These are phyloP conservation scores for roundworm (Caenorhabditis elegans) DNA, from an alignment of 1,140 invertebrate species.

Conservation along the genomic window DNA sequence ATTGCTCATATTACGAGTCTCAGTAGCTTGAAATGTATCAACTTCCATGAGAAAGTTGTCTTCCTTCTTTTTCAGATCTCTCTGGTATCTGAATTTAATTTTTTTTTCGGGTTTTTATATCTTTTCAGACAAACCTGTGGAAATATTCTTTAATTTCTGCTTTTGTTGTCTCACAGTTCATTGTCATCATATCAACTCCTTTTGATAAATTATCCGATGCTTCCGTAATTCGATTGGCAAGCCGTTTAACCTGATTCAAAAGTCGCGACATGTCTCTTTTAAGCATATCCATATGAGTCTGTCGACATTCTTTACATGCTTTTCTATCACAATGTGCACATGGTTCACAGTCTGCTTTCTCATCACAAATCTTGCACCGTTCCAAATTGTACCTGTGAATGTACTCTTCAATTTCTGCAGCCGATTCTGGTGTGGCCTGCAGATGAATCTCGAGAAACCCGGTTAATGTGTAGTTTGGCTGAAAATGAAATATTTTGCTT, in stretches of 20 bases:
- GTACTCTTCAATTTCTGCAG: constrained; percentile 69
- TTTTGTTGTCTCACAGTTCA: constrained; percentile 64
- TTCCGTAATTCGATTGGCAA: constrained; percentile 61
- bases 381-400: constrained; percentile 66
- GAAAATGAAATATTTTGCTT: constrained; percentile 71
- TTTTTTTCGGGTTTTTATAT: too few species aligned
- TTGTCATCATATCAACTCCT: constrained; percentile 54
- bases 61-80: constrained; percentile 59
- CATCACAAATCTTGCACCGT: constrained; percentile 75
- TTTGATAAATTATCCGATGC: constrained; percentile 58
- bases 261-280: constrained; percentile 88
- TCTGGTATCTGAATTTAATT: constrained; percentile 57
- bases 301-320: constrained; percentile 82
- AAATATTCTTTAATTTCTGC: constrained; percentile 64
- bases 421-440: constrained; percentile 85
- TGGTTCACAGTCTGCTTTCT: constrained; percentile 83
- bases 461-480: constrained; percentile 91
- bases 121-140: too few species aligned
- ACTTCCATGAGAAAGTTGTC: constrained; percentile 63
- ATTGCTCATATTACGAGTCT: constrained; percentile 54
- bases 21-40: constrained; percentile 60
- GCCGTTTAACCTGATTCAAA: constrained; percentile 63
- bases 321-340: constrained; percentile 93
- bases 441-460: constrained; percentile 90
- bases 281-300: constrained; percentile 90